Evolutionary conservation across 1,140 invertebrate genomes (phyloP).

Genomic region (Sinella curviseta): DNA sequence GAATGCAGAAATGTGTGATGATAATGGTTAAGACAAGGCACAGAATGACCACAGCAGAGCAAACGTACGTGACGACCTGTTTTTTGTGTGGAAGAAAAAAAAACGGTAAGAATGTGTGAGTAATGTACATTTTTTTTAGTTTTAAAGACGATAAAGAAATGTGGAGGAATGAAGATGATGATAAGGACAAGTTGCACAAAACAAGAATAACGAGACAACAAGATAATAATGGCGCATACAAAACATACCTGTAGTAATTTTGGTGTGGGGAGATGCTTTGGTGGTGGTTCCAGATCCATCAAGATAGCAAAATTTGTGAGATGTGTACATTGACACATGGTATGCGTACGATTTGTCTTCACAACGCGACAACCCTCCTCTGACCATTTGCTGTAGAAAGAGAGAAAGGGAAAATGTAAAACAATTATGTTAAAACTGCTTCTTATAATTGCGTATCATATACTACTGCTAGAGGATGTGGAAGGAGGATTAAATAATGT

Average conservation of each 20-base stretch:
- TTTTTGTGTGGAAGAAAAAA: not conserved
- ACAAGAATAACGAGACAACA: not conserved
- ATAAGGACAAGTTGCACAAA: not conserved
- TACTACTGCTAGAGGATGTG: too few species aligned
- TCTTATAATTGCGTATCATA: too few species aligned
- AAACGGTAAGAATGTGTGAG: too few species aligned
- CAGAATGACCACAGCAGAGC: constrained; percentile 49
- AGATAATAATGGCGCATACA: too few species aligned
- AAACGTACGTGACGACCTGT: constrained; percentile 47
- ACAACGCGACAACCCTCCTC: constrained; percentile 83
- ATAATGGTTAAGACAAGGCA: constrained; percentile 50
- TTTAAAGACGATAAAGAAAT: not conserved
- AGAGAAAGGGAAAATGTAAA: not conserved
- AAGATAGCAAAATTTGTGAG: constrained; percentile 96
- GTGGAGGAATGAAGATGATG: not conserved
- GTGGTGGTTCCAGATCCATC: constrained; percentile 79
- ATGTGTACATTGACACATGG: constrained; percentile 89
- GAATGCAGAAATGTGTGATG: constrained; percentile 49
- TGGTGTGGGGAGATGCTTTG: constrained; percentile 51
- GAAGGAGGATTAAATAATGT: too few species aligned
- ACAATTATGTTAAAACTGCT: too few species aligned
- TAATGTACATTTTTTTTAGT: too few species aligned
- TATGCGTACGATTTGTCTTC: constrained; percentile 81
- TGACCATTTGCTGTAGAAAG: constrained; percentile 75
- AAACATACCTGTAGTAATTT: constrained; percentile 58